Base-by-base conservation (phyloP, 2,797 vertebrate genomes). In the Xenopus petersii region DNA sequence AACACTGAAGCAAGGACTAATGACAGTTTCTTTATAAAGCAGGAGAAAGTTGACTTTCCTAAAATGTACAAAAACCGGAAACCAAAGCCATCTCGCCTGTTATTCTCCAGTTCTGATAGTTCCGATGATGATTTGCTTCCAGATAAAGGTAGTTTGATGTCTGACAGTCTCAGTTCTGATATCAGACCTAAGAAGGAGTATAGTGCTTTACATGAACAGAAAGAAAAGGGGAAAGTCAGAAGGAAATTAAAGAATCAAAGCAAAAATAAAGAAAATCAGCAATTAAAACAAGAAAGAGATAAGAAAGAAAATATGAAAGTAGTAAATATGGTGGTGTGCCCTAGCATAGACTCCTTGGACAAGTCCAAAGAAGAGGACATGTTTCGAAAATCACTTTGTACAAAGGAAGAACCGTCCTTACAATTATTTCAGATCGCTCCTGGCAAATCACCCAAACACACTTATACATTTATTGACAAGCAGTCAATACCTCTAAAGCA, bases 241-340 rank as follows among this genome's bases (percentile, higher is more conserved):
- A 93, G 89, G 85, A 99, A 98, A 87, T 90, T 93, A 76, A 99
- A 98, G 87, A 98, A 94, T 81, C 97, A 96, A 84, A 98, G 92
- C 84, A 98, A 98, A 93, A 99, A 99, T 86, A 99, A 99, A 87
- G 97, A 99, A 80, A 99, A 99, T 84, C 96, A 99, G 81, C 96
- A 98, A 75, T 81, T 95, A 64, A 91, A 93, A 73, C 89, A 93
- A 84, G 91, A 93, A 82, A 92, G 92, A 80, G 94, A 96, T 0
- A 93, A 93, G 10, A 96, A 95, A 84, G 98, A 99, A 88, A 98
- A 98, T 83, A 89, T 94, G 54, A 96, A 96, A 89, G 84, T 93
- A 3, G 82, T 94, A 73, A 93, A 93, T 73, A 86, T 94, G 70
- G 89, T 92, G 21, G 85, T 92, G 17, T 85, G 89, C 75, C 88